Evolutionary conservation across 2,888 invertebrate species (phyloP).

Genomic region (Calameuta idolon): DNA sequence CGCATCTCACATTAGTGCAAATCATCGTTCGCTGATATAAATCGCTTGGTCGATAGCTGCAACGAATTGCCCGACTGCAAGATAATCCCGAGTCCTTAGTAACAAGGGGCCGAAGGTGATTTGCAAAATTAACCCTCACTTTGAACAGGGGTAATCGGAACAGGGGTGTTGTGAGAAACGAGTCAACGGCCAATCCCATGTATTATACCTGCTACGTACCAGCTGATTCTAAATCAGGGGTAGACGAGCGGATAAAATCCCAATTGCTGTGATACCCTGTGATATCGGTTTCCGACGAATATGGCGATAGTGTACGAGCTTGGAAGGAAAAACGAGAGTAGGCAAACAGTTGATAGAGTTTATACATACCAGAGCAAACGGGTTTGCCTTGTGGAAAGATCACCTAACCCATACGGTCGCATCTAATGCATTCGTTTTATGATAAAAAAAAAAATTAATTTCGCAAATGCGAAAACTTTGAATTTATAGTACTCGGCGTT

Average conservation of each 20-base stretch:
- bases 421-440: neutral
- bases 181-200: neutral
- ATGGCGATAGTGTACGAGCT: neutral
- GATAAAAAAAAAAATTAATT: neutral
- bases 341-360: neutral
- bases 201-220: neutral
- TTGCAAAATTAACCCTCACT: slow-evolving; percentile 61
- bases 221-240: neutral
- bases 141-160: neutral
- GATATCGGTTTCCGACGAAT: neutral
- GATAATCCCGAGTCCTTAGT: slow-evolving; percentile 57
- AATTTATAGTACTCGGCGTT: neutral
- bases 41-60: slow-evolving; percentile 33
- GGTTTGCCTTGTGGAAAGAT: neutral
- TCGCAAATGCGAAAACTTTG: neutral
- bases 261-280: neutral
- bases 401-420: neutral
- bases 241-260: neutral
- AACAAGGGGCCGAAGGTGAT: slow-evolving; percentile 55
- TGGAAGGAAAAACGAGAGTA: neutral
- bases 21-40: slow-evolving; percentile 39
- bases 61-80: slow-evolving; percentile 25
- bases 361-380: neutral
- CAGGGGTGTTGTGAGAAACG: neutral
- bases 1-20: slow-evolving; percentile 29